Conservation (phyloP, 2,888 invertebrate species). For the Isoperla grammatica region DNA sequence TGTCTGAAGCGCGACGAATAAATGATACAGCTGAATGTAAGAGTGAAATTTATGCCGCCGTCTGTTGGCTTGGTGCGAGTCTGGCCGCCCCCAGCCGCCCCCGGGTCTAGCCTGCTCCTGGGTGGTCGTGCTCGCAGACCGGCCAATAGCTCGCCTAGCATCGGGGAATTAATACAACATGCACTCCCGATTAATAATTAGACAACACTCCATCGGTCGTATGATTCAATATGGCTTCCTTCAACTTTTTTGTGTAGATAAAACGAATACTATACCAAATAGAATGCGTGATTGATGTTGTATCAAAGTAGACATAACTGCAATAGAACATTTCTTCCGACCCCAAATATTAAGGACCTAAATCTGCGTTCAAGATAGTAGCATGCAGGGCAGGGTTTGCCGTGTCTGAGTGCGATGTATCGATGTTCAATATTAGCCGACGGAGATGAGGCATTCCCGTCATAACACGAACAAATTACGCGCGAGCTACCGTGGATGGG, state of each 20-base stretch:
- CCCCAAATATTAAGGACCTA: too few species aligned
- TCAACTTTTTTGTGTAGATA: not conserved
- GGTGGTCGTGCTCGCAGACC: slow-evolving; percentile 24
- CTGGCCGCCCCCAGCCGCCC: slow-evolving; percentile 26
- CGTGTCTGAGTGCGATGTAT: too few species aligned
- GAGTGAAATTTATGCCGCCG: slow-evolving; percentile 22
- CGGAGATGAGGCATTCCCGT: too few species aligned
- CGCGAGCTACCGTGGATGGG: too few species aligned
- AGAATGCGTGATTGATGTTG: too few species aligned
- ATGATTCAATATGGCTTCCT: too few species aligned
- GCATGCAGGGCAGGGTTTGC: too few species aligned
- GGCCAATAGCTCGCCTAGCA: slow-evolving; percentile 24
- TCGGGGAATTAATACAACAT: slow-evolving; percentile 20
- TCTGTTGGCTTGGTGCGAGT: slow-evolving; percentile 25
- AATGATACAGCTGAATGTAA: slow-evolving; percentile 11
- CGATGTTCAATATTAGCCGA: too few species aligned
- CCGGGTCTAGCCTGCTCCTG: slow-evolving; percentile 22
- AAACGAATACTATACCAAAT: not conserved
- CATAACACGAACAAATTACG: too few species aligned
- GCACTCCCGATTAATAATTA: slow-evolving; percentile 25
- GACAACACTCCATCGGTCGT: slow-evolving; percentile 12
- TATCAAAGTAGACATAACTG: too few species aligned
- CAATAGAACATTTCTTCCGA: too few species aligned
- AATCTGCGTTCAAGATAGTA: too few species aligned
- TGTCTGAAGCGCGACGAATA: slow-evolving; percentile 22